Conservation (phyloP, 1,140 invertebrate species). For the Lysiphlebus fabarum region DNA sequence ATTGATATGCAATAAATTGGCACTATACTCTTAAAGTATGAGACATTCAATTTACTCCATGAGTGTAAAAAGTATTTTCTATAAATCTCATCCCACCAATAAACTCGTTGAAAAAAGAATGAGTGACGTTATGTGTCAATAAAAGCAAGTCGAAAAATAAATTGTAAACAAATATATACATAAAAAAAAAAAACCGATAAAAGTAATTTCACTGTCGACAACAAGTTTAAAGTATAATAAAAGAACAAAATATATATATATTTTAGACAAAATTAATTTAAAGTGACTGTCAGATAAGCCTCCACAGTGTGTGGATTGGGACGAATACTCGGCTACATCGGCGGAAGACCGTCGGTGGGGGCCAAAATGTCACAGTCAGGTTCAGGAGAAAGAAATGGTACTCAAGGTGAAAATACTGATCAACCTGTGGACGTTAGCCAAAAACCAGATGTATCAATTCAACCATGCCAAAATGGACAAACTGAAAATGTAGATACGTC, state of each 20-base stretch:
- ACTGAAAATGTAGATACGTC: slow-evolving; percentile 26
- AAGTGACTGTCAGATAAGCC: slow-evolving; percentile 35
- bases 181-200: not conserved
- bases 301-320: slow-evolving; percentile 53
- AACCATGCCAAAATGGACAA: slow-evolving; percentile 38
- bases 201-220: not conserved
- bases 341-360: slow-evolving; percentile 51
- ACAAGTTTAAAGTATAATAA: slow-evolving; percentile 2
- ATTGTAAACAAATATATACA: not conserved
- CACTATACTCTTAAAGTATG: too few relatives aligned
- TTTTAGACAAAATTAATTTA: slow-evolving; percentile 31
- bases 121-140: not conserved
- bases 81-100: not conserved
- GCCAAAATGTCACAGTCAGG: slow-evolving; percentile 50
- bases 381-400: slow-evolving; percentile 36
- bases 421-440: slow-evolving; percentile 30
- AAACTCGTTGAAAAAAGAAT: not conserved
- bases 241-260: slow-evolving; percentile 21
- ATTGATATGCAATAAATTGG: too few relatives aligned
- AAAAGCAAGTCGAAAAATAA: not conserved
- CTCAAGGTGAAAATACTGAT: slow-evolving; percentile 33
- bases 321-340: slow-evolving; percentile 54
- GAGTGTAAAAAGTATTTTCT: not conserved
- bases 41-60: too few relatives aligned
- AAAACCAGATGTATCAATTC: slow-evolving; percentile 7